phyloP scores from a whole-genome alignment of 2,888 invertebrate genomes.

The Sesamia inferens region DNA sequence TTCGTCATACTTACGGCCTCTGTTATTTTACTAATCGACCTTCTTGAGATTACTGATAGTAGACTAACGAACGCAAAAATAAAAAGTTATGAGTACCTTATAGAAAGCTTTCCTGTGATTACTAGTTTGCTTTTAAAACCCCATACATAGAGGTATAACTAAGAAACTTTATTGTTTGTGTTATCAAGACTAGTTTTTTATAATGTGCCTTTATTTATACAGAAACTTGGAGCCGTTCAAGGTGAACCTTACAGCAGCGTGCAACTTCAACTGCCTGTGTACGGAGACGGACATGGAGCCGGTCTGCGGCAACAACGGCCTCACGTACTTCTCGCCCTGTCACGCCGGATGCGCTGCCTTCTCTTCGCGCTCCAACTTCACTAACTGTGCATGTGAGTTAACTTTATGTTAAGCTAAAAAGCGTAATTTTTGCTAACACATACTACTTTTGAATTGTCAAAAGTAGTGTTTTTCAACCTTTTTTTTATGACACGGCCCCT shows the following conservation, averaged over 20 bases:
- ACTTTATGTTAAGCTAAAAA: background rate
- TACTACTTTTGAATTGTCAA: no score
- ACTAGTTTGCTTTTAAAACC: background rate
- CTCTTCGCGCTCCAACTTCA: conserved; percentile 94
- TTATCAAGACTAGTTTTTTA: background rate
- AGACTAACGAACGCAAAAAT: background rate
- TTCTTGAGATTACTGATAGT: background rate
- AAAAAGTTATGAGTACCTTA: background rate
- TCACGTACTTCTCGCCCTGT: conserved; percentile 98
- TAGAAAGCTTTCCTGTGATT: background rate
- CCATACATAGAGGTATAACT: background rate
- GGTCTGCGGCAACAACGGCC: conserved; percentile 97
- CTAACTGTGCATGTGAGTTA: conserved; percentile 96
- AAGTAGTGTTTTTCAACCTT: no score
- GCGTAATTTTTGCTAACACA: background rate
- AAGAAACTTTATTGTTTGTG: background rate
- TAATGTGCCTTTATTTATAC: conserved; percentile 35
- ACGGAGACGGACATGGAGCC: conserved; percentile 96
- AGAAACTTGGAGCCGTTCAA: conserved; percentile 95
- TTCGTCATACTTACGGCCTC: background rate
- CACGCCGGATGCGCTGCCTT: conserved; percentile 98
- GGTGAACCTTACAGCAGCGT: conserved; percentile 97
- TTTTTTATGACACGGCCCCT: no score
- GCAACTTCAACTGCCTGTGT: conserved; percentile 98
- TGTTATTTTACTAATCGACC: background rate